phyloP scores from a whole-genome alignment of 2,113 vertebrate genomes.

The Verasper variegatus region DNA sequence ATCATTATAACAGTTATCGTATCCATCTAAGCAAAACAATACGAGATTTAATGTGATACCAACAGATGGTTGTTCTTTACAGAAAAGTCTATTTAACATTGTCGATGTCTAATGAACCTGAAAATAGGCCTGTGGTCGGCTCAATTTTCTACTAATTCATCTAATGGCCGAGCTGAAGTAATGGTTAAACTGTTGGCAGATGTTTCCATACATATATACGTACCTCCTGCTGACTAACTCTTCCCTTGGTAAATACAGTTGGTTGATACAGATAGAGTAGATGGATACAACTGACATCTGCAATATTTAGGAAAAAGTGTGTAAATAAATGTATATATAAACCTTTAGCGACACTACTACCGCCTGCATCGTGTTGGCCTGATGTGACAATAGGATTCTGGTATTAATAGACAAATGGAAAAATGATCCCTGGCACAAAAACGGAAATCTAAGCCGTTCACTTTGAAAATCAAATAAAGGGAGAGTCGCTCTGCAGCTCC shows the following conservation, averaged over 20 bases:
- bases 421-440: neutral
- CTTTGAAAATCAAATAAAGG: neutral
- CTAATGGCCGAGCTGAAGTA: constrained; percentile 46
- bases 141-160: constrained; percentile 36
- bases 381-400: no score
- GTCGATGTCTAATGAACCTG: constrained; percentile 54
- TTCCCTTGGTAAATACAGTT: neutral
- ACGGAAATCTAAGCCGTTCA: no score
- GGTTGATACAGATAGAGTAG: neutral
- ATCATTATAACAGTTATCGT: constrained; percentile 44
- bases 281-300: neutral
- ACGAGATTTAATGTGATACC: constrained; percentile 6
- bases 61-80: constrained; percentile 14
- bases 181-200: constrained; percentile 54
- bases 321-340: no score
- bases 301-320: neutral
- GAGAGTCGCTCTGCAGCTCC: constrained; percentile 1
- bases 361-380: neutral
- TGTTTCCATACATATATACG: constrained; percentile 38
- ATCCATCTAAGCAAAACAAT: constrained; percentile 46
- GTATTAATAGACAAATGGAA: constrained; percentile 26
- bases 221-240: constrained; percentile 4
- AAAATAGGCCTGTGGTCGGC: constrained; percentile 50
- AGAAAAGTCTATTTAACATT: constrained; percentile 41
- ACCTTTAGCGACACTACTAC: neutral